Base-by-base conservation (phyloP, 1,140 invertebrate species). In the Nasonia longicornis region DNA sequence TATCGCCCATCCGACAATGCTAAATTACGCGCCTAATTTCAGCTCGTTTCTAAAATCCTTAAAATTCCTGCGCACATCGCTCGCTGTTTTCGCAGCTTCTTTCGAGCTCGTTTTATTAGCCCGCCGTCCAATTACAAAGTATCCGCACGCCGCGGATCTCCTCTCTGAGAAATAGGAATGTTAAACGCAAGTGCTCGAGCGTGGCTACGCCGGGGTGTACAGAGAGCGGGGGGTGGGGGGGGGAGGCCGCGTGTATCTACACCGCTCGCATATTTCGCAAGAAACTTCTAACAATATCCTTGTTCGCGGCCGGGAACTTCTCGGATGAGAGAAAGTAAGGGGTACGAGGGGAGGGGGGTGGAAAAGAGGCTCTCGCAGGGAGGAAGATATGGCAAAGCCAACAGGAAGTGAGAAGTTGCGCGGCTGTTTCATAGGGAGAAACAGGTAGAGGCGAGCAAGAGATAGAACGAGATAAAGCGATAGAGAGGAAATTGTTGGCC, bases 281-380 rank as follows among this genome's bases (percentile, higher is more conserved):
- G 83, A 83, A 83, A 83, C 35, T 83, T 83, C 75, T 75, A 84
- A 83, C 83, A 83, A 84, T 84, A 84, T 84, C 81, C 81, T 79
- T 84, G 79, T 82, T 83, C 81, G 81, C 35, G 79, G 81, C 74
- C 58, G 45, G 58, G 29, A 84, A 82, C 69, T 84, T 84, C 74
- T 75, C 72, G 80, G 78, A 78, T 81, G 77, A 77, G 83, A 77
- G 77, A 80, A 82, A 64, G 80, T 79, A 74, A 79, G 77, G 73
- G 76, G 69, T 20, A 29, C 12, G 16, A 4, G 74, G 29, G 7
- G 31, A 3, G 29, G 45, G 3, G 22, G 22, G 58, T 31, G 31
- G 8, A 58, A 58, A 58, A 22, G 64, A 38, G 64, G 35, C 38
- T 26, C 4, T 67, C 12, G 64, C 26, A 26, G 6, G 64, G 31